Evolutionary conservation across 2,888 invertebrate species (phyloP).

Genomic region (Andricus quercusramuli): DNA sequence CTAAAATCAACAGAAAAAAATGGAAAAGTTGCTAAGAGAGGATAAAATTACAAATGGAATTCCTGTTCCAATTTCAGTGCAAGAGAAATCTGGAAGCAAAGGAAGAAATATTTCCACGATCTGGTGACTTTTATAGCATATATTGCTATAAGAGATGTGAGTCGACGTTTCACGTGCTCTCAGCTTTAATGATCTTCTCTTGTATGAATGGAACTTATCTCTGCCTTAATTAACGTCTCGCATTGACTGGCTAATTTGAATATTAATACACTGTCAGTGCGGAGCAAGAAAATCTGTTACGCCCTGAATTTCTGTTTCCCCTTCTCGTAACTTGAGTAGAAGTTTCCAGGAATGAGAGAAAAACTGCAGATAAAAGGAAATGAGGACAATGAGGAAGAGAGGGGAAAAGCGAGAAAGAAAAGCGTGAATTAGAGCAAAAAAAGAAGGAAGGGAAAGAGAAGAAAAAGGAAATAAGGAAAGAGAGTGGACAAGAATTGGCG

Average conservation of each 20-base stretch:
- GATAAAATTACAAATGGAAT: conserved; percentile 4
- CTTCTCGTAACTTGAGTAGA: conserved; percentile 35
- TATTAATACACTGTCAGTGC: conserved; percentile 50
- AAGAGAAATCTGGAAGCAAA: conserved; percentile 9
- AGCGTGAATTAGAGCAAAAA: background rate
- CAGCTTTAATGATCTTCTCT: conserved; percentile 34
- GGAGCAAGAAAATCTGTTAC: conserved; percentile 46
- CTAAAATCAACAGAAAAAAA: too few species aligned
- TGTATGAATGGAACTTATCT: conserved; percentile 48
- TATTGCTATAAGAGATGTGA: background rate
- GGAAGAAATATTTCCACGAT: conserved; percentile 25
- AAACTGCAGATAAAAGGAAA: conserved; percentile 11
- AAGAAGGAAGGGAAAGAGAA: background rate
- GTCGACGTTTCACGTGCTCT: conserved; percentile 35
- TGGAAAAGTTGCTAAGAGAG: background rate
- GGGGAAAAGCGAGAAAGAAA: background rate
- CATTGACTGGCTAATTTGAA: conserved; percentile 48
- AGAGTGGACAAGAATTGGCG: background rate
- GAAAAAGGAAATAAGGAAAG: background rate
- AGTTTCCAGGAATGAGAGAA: conserved; percentile 6
- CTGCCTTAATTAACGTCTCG: conserved; percentile 52
- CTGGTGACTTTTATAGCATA: conserved; percentile 19
- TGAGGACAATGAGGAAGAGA: background rate
- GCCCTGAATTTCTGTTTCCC: conserved; percentile 44
- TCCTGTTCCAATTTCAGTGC: background rate